These are phyloP conservation scores for Ctena decussata DNA, from an alignment of 2,888 invertebrate species.

Conservation along the genomic window DNA sequence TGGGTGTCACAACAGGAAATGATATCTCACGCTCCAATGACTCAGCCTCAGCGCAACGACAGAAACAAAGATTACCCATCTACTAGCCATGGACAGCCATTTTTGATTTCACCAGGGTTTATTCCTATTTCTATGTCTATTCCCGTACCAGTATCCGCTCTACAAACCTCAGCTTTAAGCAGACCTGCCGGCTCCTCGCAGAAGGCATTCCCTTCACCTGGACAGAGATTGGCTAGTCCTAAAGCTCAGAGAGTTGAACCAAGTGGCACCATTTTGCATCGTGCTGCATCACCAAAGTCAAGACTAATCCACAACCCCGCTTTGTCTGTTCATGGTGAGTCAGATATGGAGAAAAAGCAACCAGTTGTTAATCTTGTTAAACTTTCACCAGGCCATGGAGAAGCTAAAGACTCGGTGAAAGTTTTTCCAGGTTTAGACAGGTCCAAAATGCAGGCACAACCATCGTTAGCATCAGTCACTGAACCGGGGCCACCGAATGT, in stretches of 20 bases:
- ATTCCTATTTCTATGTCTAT: constrained; percentile 22
- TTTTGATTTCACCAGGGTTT: constrained; percentile 14
- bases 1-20: constrained; percentile 17
- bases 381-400: not conserved
- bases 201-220: constrained; percentile 47
- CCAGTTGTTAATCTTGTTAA: constrained; percentile 17
- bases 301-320: not conserved
- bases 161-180: not conserved
- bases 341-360: not conserved
- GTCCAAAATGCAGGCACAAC: not conserved
- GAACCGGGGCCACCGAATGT: constrained; percentile 61
- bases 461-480: constrained; percentile 38
- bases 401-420: not conserved
- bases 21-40: not conserved
- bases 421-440: constrained; percentile 27
- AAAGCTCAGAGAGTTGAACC: constrained; percentile 13
- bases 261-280: not conserved
- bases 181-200: constrained; percentile 33
- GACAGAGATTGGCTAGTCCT: constrained; percentile 16
- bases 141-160: not conserved
- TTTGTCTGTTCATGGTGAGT: not conserved
- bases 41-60: not conserved
- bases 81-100: not conserved
- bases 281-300: constrained; percentile 3
- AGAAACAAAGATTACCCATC: not conserved